These are phyloP conservation scores for Orthosia gothica DNA, from an alignment of 2,888 invertebrate species.

Conservation along the genomic window DNA sequence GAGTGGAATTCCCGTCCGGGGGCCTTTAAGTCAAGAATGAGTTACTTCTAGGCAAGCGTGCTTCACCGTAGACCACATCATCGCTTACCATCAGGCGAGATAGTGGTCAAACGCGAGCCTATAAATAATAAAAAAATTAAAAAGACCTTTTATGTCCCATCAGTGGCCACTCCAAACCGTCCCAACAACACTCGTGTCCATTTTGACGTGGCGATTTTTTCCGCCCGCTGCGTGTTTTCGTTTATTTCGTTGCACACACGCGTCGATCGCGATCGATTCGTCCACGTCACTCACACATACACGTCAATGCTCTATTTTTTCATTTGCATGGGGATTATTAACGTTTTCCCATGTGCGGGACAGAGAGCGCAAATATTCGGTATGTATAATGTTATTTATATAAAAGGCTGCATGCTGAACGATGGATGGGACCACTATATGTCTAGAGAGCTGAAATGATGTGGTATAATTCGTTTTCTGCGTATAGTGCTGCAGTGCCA, in stretches of 20 bases:
- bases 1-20: too few species aligned
- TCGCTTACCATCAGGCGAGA: too few species aligned
- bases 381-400: constrained; percentile 55
- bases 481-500: background rate
- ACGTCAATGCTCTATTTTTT: constrained; percentile 62
- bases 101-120: too few species aligned
- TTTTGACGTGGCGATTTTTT: constrained; percentile 89
- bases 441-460: constrained; percentile 17
- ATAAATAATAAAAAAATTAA: too few species aligned
- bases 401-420: constrained; percentile 7
- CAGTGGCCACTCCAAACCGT: constrained; percentile 68
- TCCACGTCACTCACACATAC: constrained; percentile 66
- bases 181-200: constrained; percentile 80
- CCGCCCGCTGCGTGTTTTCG: constrained; percentile 83
- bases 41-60: too few species aligned
- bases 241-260: constrained; percentile 88
- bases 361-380: constrained; percentile 36
- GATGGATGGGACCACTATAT: constrained; percentile 22
- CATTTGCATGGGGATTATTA: constrained; percentile 66
- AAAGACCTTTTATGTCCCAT: background rate
- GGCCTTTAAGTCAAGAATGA: too few species aligned
- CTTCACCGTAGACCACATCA: too few species aligned
- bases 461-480: background rate
- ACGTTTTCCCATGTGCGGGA: constrained; percentile 42
- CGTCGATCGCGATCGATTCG: constrained; percentile 84